Conservation (phyloP, 2,888 invertebrate genomes). For the Caenorhabditis angaria region DNA sequence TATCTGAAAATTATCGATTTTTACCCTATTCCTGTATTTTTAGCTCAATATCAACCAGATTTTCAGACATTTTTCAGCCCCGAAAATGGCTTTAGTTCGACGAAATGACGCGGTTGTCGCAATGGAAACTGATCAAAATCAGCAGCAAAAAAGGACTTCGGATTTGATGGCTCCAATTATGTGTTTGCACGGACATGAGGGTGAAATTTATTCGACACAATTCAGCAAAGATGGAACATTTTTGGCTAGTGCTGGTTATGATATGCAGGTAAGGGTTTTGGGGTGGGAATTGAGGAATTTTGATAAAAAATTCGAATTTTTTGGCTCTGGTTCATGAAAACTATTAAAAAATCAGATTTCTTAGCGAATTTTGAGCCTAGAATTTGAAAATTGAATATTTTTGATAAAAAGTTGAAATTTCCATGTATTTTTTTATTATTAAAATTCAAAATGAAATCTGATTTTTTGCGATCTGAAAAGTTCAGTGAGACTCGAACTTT, state of each 20-base stretch:
- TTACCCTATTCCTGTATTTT: too few species aligned
- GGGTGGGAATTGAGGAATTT: too few species aligned
- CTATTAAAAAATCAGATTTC: conserved; percentile 1
- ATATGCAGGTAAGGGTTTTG: conserved; percentile 86
- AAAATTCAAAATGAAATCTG: too few species aligned
- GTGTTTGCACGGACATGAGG: conserved; percentile 86
- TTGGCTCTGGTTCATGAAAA: not conserved
- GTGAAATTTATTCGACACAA: conserved; percentile 90
- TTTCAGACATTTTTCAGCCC: not conserved
- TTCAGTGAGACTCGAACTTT: too few species aligned
- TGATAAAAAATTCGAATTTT: conserved; percentile 5
- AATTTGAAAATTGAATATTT: too few species aligned
- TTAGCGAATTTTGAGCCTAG: too few species aligned
- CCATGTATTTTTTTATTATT: too few species aligned
- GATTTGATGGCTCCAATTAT: conserved; percentile 51
- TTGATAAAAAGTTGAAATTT: conserved; percentile 8
- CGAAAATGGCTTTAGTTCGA: not conserved
- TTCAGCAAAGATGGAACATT: conserved; percentile 96
- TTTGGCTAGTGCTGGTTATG: conserved; percentile 92
- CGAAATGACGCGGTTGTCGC: not conserved
- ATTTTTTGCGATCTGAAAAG: too few species aligned
- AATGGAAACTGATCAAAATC: not conserved
- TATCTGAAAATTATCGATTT: too few species aligned
- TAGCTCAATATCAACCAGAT: not conserved
- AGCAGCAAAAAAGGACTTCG: conserved; percentile 13